phyloP scores from a whole-genome alignment of 1,140 invertebrate genomes.

The Lasaia peninsularis region DNA sequence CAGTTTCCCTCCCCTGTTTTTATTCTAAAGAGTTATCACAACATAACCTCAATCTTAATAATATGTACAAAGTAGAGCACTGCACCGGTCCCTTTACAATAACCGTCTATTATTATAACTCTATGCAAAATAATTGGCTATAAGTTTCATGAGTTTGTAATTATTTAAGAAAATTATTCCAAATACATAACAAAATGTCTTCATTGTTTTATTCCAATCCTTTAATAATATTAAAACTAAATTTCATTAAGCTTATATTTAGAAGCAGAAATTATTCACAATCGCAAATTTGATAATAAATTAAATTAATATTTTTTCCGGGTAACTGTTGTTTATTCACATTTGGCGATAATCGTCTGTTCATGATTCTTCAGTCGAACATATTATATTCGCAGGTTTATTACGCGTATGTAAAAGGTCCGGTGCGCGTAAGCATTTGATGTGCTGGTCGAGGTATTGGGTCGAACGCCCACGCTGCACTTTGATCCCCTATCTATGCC shows the following conservation, averaged over 20 bases:
- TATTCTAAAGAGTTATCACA: constrained; percentile 66
- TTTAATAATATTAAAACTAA: constrained; percentile 7
- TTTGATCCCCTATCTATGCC: constrained; percentile 75
- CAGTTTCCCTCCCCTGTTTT: constrained; percentile 43
- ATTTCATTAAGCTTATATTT: too few relatives aligned
- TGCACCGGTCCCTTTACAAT: constrained; percentile 47
- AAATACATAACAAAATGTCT: constrained; percentile 56
- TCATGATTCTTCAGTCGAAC: not conserved
- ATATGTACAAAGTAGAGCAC: constrained; percentile 36
- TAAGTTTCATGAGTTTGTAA: constrained; percentile 51
- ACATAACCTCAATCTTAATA: constrained; percentile 71
- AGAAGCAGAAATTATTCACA: too few relatives aligned
- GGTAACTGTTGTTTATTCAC: not conserved
- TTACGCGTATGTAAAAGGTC: constrained; percentile 49
- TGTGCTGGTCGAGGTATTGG: constrained; percentile 63
- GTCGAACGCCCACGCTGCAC: constrained; percentile 71
- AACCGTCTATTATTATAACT: constrained; percentile 29
- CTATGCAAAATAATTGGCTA: constrained; percentile 45
- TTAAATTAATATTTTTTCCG: not conserved
- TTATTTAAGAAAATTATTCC: constrained; percentile 40
- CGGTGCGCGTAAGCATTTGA: constrained; percentile 50
- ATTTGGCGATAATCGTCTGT: not conserved
- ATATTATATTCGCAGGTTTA: constrained; percentile 22
- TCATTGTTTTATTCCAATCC: constrained; percentile 70
- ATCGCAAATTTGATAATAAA: not conserved